Evolutionary conservation across 2,113 vertebrate species (phyloP), one percentile per base, ranked within the genome.

Genomic region (Lepus europaeus): DNA sequence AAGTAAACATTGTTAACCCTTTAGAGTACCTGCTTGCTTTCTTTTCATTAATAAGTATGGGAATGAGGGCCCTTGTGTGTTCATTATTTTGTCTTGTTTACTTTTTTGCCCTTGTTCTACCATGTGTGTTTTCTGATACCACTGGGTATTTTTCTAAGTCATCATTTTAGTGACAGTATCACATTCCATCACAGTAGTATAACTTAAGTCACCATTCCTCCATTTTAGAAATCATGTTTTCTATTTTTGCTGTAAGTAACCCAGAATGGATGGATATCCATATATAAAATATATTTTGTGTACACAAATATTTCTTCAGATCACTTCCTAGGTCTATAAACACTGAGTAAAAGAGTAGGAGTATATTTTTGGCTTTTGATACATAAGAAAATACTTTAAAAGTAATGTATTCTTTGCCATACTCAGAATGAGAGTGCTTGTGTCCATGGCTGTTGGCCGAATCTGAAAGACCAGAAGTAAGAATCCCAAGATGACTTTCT

Each of bases 231-330:
- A 91, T 81, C 23, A 13, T 6, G 77, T 4, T 0, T 33, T 72
- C 81, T 78, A 39, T 78, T 80, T 96, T 96, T 89, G 22, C 36
- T 79, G 10, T 64, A 89, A 87, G 10, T 64, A 89, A 87, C 6
- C 33, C 5, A 14, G 19, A 59, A 59, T 12, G 22, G 81, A 86
- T 87, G 59, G n/a, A 33, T 25, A 76, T 73, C 39, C 27, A 4
- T 33, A 84, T 69, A 59, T 33, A 74, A 63, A 93, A 84, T 1
- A 59, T 45, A 63, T 19, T 96, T 86, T 63, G 5, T 73, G 11
- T 17, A 20, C 5, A 17, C 51, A 16, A 64, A 36, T 91, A 69
- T 78, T 92, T 92, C 45, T 80, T 94, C 9, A 69, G 22, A 91
- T 91, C 20, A 91, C 82, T 81, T 80, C 31, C 56, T 93, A 72